Evolutionary conservation across 2,888 invertebrate species (phyloP), one percentile per base, ranked within the genome.

Genomic region (Caenorhabditis sp.): DNA sequence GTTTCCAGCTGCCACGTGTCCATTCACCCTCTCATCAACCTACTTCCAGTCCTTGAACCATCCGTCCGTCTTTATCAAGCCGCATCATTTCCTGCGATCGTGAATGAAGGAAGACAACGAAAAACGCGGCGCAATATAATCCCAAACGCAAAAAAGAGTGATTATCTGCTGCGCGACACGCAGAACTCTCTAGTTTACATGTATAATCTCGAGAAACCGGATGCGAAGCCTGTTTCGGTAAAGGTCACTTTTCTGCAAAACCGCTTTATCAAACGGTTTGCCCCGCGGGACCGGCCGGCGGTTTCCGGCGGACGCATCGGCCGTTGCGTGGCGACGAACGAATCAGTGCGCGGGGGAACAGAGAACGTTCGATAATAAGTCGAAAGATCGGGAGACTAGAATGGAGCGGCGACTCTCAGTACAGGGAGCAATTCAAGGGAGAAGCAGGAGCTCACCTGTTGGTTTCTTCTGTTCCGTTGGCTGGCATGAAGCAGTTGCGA

Each of bases 401-500:
- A n/a, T n/a, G n/a, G n/a, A n/a, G n/a, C n/a, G n/a, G n/a, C n/a
- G n/a, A n/a, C n/a, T n/a, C n/a, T n/a, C n/a, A n/a, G n/a, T n/a
- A 30, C 30, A 9, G 30, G 30, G 30, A 7, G 9, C 30, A 9
- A 9, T 30, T 7, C 9, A 5, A 9, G 9, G 30, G 30, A 30
- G 30, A 30, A 30, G 30, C 30, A 30, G 30, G 6, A 24, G 11
- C 65, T 46, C 46, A 65, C 65, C 65, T 65, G 55, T 65, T 65
- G 24, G 53, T 39, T 35, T 50, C 58, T 32, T 68, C 68, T 50
- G 68, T 68, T 56, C 65, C 56, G 45, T 70, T 59, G 45, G 45
- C 13, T 30, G 73, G 37, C 45, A 66, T 78, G 52, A 75, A 82
- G 52, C 84, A 84, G 71, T 84, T 81, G 50, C 83, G 81, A 30